Conservation (phyloP, 1,140 invertebrate genomes). For the Anoplophora glabripennis region DNA sequence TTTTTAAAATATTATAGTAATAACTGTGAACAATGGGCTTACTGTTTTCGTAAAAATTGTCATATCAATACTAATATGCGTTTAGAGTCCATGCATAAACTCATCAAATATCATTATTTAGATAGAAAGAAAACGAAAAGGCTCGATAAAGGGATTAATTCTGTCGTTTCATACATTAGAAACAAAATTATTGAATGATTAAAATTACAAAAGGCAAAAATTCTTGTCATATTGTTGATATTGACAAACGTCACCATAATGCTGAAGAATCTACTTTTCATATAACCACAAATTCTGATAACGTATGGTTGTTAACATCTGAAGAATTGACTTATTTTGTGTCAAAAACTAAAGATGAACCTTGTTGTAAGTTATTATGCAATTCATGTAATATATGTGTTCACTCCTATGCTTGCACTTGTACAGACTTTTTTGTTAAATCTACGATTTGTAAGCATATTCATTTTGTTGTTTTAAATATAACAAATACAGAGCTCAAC, state of each 20-base stretch:
- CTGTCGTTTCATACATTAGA: conserved; percentile 17
- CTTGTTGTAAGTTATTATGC: conserved; percentile 6
- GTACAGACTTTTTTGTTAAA: conserved; percentile 2
- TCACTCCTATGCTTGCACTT: conserved; percentile 5
- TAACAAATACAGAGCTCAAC: background rate
- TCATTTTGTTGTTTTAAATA: conserved; percentile 6
- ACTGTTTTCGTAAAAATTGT: conserved; percentile 20
- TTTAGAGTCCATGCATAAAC: conserved; percentile 24
- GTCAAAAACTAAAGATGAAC: background rate
- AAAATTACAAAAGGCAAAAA: conserved; percentile 13
- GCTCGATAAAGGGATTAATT: conserved; percentile 23
- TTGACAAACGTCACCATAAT: background rate
- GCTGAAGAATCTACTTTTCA: background rate
- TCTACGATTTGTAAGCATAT: conserved; percentile 13
- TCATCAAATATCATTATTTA: conserved; percentile 22
- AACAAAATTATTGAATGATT: conserved; percentile 25
- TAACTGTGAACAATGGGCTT: conserved; percentile 23
- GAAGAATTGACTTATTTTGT: background rate
- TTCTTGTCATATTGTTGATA: background rate
- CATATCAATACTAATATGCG: conserved; percentile 29
- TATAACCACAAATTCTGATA: background rate
- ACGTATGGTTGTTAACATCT: background rate
- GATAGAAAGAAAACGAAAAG: conserved; percentile 23
- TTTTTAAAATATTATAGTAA: conserved; percentile 17
- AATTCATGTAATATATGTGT: conserved; percentile 10